Base-by-base conservation (phyloP, 2,113 vertebrate genomes). In the Perca fluviatilis region DNA sequence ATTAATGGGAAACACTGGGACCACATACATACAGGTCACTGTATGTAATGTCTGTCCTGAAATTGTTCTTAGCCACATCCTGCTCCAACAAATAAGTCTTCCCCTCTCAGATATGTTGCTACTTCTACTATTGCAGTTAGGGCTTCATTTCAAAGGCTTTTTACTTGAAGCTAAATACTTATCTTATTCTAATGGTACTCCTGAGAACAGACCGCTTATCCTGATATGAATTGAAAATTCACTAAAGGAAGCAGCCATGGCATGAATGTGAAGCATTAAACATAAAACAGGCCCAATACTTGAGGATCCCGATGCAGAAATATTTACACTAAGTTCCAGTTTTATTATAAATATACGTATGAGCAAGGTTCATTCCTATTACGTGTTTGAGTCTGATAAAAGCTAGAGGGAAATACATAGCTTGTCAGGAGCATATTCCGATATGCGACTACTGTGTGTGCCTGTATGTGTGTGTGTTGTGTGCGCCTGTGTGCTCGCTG, bases 101-200 rank as follows among this genome's bases (percentile, higher is more conserved):
- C 91, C 77, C 82, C 65, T 86, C 76, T 74, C 70, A 57, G 75
- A 86, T 88, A 78, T 72, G 71, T 83, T 80, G 80, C 77, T 86
- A 33, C 86, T 80, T 88, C 79, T 90, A 74, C 83, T 84, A 79
- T 84, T 89, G 86, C 78, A 67, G 88, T 67, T 27, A 90, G 86
- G 86, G 80, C 88, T 91, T 85, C 76, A 74, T 92, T 89, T 91
- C 88, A 89, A 91, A 89, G 88, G 67, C 77, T 85, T 91, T 91
- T 93, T 92, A 90, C 92, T 92, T 89, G 87, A 90, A 92, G 92
- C 91, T 89, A 92, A 92, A 91, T 91, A 92, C 88, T 87, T 87
- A 79, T 91, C 86, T 90, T 88, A 89, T 91, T 92, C 87, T 93
- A 94, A 94, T 92, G 86, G 80, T 63, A 85, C 92, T 92, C 88